Evolutionary conservation across 1,140 invertebrate species (phyloP).

Genomic region (Musca vetustissima): DNA sequence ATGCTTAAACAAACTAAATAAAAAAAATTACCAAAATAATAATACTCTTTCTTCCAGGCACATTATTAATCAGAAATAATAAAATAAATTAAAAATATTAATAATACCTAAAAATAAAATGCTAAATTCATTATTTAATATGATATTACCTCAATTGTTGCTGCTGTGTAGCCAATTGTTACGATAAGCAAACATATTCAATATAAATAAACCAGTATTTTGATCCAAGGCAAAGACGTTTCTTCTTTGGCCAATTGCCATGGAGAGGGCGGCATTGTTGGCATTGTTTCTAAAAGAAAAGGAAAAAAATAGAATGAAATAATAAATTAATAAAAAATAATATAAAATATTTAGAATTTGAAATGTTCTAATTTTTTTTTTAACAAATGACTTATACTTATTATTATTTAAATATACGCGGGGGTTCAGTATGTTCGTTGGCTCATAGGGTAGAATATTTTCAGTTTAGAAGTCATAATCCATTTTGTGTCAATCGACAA

Average conservation of each 20-base stretch:
- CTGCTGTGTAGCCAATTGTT: constrained; percentile 38
- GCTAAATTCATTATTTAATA: neutral
- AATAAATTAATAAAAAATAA: neutral
- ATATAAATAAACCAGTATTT: constrained; percentile 41
- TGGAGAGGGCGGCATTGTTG: constrained; percentile 30
- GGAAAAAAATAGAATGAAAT: neutral
- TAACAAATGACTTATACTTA: too few relatives aligned
- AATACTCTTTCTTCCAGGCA: neutral
- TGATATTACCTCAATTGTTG: neutral
- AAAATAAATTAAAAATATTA: too few relatives aligned
- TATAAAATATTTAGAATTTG: too few relatives aligned
- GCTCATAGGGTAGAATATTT: too few relatives aligned
- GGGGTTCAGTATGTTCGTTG: too few relatives aligned
- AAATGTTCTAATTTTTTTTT: too few relatives aligned
- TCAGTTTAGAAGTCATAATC: too few relatives aligned
- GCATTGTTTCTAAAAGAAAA: constrained; percentile 36
- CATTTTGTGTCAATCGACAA: too few relatives aligned
- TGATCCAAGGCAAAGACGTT: constrained; percentile 38
- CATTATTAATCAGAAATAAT: too few relatives aligned
- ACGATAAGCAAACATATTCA: constrained; percentile 48
- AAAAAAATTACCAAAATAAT: too few relatives aligned
- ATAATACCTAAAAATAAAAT: neutral
- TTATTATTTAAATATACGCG: too few relatives aligned
- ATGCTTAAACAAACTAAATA: neutral
- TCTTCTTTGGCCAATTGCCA: constrained; percentile 34